These are phyloP conservation scores for Polypedilum pembai DNA, from an alignment of 1,140 invertebrate genomes.

Conservation along the genomic window DNA sequence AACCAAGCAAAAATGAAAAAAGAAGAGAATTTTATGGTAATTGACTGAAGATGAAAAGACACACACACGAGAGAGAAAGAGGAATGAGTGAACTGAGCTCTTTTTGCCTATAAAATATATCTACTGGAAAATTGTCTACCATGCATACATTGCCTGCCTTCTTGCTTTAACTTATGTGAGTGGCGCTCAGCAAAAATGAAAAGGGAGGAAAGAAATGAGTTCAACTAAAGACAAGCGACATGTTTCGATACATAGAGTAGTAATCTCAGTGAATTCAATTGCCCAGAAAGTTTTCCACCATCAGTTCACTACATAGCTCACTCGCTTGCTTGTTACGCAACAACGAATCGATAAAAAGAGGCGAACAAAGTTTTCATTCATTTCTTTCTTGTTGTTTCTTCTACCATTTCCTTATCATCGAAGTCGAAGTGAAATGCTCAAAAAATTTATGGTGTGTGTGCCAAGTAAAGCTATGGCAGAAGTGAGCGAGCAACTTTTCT, in stretches of 20 bases:
- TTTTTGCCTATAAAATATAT: constrained; percentile 10
- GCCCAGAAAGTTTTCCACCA: neutral
- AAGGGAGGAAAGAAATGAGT: no score
- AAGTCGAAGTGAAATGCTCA: neutral
- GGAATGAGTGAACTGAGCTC: neutral
- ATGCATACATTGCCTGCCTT: neutral
- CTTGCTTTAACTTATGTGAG: neutral
- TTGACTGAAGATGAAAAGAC: constrained; percentile 9
- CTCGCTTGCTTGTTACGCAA: neutral
- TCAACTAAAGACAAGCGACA: no score
- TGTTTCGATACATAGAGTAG: neutral
- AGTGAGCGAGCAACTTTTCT: neutral
- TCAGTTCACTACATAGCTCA: no score
- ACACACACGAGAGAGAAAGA: neutral
- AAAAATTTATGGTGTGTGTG: constrained; percentile 12
- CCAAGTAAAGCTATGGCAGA: neutral
- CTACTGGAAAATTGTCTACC: constrained; percentile 8
- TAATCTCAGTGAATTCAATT: constrained; percentile 18
- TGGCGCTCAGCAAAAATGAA: no score
- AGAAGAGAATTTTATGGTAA: neutral
- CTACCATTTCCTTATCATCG: neutral
- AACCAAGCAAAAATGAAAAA: neutral
- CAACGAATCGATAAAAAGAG: neutral
- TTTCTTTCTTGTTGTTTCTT: constrained; percentile 6
- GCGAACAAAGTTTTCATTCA: neutral